Evolutionary conservation across 2,888 invertebrate genomes (phyloP).

Genomic region (Miltochrista miniata): DNA sequence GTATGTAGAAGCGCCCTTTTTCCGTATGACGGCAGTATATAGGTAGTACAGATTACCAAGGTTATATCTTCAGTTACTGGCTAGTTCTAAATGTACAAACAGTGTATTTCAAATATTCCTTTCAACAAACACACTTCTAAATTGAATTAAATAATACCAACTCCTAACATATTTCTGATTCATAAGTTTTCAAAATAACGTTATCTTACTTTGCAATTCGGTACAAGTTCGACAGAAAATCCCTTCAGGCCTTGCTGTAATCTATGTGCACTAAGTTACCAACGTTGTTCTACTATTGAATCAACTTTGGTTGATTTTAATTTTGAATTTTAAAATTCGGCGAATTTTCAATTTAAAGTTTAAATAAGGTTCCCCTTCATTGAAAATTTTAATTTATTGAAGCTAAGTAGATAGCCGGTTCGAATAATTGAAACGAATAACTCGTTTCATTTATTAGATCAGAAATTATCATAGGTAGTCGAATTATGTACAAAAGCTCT

Average conservation of each 20-base stretch:
- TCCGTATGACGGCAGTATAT: neutral
- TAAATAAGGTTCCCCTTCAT: neutral
- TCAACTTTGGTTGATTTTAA: neutral
- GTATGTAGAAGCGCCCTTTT: neutral
- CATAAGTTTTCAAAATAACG: neutral
- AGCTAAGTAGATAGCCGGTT: no score
- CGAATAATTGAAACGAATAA: no score
- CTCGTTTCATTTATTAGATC: no score
- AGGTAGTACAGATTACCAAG: no score
- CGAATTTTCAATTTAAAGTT: neutral
- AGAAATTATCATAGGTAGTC: no score
- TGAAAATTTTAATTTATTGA: no score
- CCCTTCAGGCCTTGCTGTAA: neutral
- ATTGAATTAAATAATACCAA: neutral
- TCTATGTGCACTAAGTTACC: neutral
- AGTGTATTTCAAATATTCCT: no score
- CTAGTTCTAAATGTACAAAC: no score
- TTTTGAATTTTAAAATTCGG: neutral
- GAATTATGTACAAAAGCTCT: no score
- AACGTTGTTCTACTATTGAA: no score
- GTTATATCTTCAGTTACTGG: no score
- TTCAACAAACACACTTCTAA: neutral
- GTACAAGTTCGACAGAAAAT: slow-evolving; percentile 2
- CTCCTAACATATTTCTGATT: neutral
- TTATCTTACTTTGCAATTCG: slow-evolving; percentile 3